Conservation (phyloP, 2,888 invertebrate species). For the Diabrotica balteata region DNA sequence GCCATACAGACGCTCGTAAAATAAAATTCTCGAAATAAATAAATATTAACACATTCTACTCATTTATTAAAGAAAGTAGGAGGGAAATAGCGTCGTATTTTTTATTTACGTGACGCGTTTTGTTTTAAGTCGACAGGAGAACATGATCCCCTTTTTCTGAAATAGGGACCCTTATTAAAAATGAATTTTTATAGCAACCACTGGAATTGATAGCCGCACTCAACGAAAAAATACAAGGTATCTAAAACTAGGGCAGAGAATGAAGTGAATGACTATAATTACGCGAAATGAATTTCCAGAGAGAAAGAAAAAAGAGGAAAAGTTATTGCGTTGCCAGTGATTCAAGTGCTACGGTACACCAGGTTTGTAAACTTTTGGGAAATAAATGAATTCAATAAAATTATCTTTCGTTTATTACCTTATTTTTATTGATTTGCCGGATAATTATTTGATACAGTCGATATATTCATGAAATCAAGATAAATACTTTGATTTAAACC, state of each 20-base stretch:
- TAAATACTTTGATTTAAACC: too few species aligned
- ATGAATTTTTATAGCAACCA: constrained; percentile 12
- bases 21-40: too few species aligned
- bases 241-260: neutral
- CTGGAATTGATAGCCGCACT: constrained; percentile 10
- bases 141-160: neutral
- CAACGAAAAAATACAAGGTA: constrained; percentile 4
- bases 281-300: constrained; percentile 1
- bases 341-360: neutral
- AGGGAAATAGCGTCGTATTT: constrained; percentile 7
- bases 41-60: neutral
- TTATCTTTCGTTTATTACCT: too few species aligned
- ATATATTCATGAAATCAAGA: too few species aligned
- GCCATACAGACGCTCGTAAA: too few species aligned
- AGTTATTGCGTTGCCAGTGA: neutral
- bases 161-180: constrained; percentile 22
- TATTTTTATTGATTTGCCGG: too few species aligned
- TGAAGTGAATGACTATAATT: neutral
- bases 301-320: neutral
- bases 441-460: too few species aligned
- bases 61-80: neutral
- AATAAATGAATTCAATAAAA: too few species aligned
- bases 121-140: constrained; percentile 1
- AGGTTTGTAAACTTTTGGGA: too few species aligned
- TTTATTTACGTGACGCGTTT: neutral